Evolutionary conservation across 92 coral and sea anemone genomes (phyloP).

Genomic region (Isaurus tuberculatus): DNA sequence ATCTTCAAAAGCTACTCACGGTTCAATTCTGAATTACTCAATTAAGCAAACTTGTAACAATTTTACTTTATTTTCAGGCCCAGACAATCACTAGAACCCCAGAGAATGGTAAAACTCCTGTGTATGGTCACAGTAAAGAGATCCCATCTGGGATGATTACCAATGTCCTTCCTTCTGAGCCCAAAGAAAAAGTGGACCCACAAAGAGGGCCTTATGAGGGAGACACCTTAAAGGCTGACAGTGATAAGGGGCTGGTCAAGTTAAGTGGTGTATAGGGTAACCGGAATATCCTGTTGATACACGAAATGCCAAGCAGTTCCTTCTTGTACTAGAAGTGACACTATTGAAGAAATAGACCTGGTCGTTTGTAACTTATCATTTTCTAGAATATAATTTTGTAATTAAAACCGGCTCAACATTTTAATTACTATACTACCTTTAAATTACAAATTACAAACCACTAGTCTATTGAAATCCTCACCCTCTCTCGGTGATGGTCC

Average conservation of each 20-base stretch:
- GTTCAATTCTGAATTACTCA: too few species aligned
- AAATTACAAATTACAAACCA: too few species aligned
- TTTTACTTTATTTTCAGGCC: background rate
- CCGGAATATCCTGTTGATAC: background rate
- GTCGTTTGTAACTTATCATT: too few species aligned
- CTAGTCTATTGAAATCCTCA: too few species aligned
- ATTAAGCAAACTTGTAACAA: background rate
- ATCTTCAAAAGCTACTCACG: too few species aligned
- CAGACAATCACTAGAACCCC: slow-evolving; percentile 22
- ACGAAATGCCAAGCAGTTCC: too few species aligned
- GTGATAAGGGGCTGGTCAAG: slow-evolving; percentile 93
- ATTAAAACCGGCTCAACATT: too few species aligned
- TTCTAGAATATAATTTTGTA: too few species aligned
- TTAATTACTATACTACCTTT: too few species aligned
- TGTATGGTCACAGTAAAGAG: slow-evolving; percentile 19
- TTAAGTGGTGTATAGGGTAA: slow-evolving; percentile 81
- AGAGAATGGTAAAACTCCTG: slow-evolving; percentile 33
- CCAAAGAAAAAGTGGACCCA: slow-evolving; percentile 38
- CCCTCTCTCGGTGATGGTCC: too few species aligned
- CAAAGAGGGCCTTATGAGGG: slow-evolving; percentile 59
- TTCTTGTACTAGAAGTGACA: too few species aligned
- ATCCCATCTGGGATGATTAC: slow-evolving; percentile 26
- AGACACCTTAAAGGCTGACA: slow-evolving; percentile 86
- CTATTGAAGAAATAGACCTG: too few species aligned
- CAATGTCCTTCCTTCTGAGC: slow-evolving; percentile 13